A percentile compares a stretch with the other conserved stretches of the same genome.
phyloP scores from a whole-genome alignment of 2,888 invertebrate species.

The Erpobdella octoculata region DNA sequence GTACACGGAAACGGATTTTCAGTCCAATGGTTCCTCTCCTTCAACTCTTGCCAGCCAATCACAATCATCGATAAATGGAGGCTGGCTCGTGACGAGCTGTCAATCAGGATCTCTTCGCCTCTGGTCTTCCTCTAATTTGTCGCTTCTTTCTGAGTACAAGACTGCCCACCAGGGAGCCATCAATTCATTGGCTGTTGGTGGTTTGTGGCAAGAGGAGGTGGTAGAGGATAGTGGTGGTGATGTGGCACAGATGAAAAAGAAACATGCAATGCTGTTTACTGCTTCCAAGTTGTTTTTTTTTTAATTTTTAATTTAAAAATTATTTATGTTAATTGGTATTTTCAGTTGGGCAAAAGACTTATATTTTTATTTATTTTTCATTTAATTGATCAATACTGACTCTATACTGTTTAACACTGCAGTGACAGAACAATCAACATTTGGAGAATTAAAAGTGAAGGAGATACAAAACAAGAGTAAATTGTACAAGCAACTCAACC shows the following conservation, averaged over 20 bases:
- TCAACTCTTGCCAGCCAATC: background rate
- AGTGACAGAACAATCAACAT: constrained; percentile 12
- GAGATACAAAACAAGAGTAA: too few species aligned
- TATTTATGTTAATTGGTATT: background rate
- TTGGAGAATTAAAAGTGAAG: background rate
- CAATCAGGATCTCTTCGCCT: constrained; percentile 5
- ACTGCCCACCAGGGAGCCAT: constrained; percentile 7
- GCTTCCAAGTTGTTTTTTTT: constrained; percentile 23
- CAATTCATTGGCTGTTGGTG: background rate
- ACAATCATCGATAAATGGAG: too few species aligned
- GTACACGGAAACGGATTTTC: background rate
- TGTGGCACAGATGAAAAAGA: background rate
- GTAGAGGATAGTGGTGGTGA: background rate
- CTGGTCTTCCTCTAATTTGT: background rate
- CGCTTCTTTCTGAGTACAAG: background rate
- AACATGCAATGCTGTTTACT: constrained; percentile 7
- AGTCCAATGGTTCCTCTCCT: background rate
- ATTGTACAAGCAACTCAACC: too few species aligned
- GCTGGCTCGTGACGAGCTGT: constrained; percentile 3
- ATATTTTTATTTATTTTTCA: background rate
- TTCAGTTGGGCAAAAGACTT: background rate
- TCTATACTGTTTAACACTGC: background rate
- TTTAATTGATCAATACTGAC: background rate
- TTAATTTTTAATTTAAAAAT: too few species aligned
- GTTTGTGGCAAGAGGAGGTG: too few species aligned